A percentile compares a stretch with the other conserved stretches of the same genome.
These are phyloP conservation scores for Crocuta crocuta DNA, from an alignment of 2,113 vertebrate genomes.

Conservation along the genomic window DNA sequence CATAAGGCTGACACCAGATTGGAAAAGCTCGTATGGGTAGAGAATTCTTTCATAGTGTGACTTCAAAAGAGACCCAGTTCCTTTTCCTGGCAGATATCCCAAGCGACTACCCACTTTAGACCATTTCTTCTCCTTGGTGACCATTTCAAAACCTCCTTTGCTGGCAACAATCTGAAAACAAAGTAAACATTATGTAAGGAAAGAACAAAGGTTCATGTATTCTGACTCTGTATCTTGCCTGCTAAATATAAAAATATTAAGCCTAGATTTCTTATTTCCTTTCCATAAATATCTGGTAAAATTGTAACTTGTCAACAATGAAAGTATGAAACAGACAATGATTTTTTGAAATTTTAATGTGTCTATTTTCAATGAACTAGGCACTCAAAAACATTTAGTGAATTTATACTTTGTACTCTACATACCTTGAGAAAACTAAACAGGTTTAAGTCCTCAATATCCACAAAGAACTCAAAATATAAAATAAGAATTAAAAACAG, in stretches of 20 bases:
- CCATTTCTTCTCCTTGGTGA: slow-evolving; percentile 98
- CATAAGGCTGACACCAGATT: slow-evolving; percentile 96
- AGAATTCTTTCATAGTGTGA: slow-evolving; percentile 97
- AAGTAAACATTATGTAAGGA: slow-evolving; percentile 64
- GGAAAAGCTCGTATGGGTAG: slow-evolving; percentile 98
- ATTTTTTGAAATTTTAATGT: background rate
- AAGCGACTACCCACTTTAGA: slow-evolving; percentile 95
- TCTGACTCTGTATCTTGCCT: background rate
- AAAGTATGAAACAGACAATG: background rate
- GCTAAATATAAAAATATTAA: slow-evolving; percentile 42
- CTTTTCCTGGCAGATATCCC: slow-evolving; percentile 95
- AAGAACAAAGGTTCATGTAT: background rate
- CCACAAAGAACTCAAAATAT: background rate
- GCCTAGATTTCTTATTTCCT: slow-evolving; percentile 37
- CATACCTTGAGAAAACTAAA: background rate
- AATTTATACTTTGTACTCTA: slow-evolving; percentile 16
- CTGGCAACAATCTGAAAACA: slow-evolving; percentile 93
- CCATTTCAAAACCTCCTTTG: slow-evolving; percentile 96
- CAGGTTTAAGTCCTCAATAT: background rate
- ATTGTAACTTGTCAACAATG: background rate
- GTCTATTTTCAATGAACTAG: slow-evolving; percentile 1
- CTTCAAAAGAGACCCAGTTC: slow-evolving; percentile 94
- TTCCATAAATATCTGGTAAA: slow-evolving; percentile 22
- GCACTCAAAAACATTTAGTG: slow-evolving; percentile 23
- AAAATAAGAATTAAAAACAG: slow-evolving; percentile 40